Base-by-base conservation (phyloP, 1,140 invertebrate species). In the Drosophila sturtevanti region DNA sequence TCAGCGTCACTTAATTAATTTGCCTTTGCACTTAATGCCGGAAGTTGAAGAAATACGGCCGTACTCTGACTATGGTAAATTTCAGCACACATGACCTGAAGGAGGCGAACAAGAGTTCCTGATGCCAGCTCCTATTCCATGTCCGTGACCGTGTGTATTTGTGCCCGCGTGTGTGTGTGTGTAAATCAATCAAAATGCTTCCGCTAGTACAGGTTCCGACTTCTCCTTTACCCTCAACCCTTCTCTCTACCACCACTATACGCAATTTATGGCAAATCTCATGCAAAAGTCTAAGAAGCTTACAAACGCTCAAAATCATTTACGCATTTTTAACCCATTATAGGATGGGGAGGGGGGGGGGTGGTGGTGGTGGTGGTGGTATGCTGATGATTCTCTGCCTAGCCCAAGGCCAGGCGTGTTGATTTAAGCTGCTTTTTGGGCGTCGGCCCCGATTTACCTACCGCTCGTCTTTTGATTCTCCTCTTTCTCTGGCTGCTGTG, bases 31-130 rank as follows among this genome's bases (percentile, higher is more conserved):
- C 82, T 87, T 87, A 87, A 87, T 87, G 84, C 82, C 82, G 82
- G 82, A 87, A 87, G 84, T 87, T 77, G 84, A 87, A 87, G 82
- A 87, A 87, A 87, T 87, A 87, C 84, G 76, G 84, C 84, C 82
- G 64, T 54, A 87, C 79, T 87, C 73, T 65, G 66, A 84, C 63
- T 81, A 87, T 87, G 82, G 68, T 68, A 71, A 86, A 89, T 86
- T 86, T 72, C 75, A 69, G 54, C 66, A 78, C 66, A 78, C 74
- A 81, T 79, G 71, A 59, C 65, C 79, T 60, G 52, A 81, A 87
- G 72, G 63, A 63, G 41, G 16, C 41, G 16, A 48, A 48, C 41
- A 63, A 68, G 73, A 75, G 61, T 41, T 78, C 27, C 10, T 51
- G 22, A 52, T 37, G 52, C 24, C 65, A 54, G 34, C 62, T 61